Conservation (phyloP, 1,140 invertebrate genomes). For the Penaeus vannamei region DNA sequence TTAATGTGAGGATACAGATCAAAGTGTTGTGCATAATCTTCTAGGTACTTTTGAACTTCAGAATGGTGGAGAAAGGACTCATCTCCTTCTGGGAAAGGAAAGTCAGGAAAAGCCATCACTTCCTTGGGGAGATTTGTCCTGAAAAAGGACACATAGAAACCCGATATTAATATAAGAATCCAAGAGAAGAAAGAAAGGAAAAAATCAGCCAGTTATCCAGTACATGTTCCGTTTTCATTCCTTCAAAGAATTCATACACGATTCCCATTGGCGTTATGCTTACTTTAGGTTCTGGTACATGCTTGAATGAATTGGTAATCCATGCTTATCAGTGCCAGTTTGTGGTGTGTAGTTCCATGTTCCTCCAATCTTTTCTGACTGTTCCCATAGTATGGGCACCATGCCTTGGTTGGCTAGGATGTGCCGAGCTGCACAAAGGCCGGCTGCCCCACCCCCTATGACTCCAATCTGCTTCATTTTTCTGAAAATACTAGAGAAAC, state of each 20-base stretch:
- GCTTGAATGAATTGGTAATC: conserved; percentile 68
- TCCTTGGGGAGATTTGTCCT: conserved; percentile 50
- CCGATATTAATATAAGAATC: too few relatives aligned
- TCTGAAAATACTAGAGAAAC: background rate
- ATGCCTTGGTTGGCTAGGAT: background rate
- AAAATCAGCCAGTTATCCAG: too few relatives aligned
- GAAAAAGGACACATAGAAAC: conserved; percentile 2
- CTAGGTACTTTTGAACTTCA: conserved; percentile 47
- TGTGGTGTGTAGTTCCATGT: conserved; percentile 65
- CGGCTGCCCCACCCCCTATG: conserved; percentile 66
- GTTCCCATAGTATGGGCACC: conserved; percentile 55
- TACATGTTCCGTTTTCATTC: too few relatives aligned
- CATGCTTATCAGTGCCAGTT: conserved; percentile 41
- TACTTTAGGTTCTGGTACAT: conserved; percentile 65
- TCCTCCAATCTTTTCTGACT: conserved; percentile 58
- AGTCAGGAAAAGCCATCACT: conserved; percentile 47
- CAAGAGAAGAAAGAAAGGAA: too few relatives aligned
- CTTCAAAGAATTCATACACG: too few relatives aligned
- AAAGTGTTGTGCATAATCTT: conserved; percentile 31
- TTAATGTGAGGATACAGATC: conserved; percentile 38
- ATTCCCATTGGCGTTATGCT: background rate
- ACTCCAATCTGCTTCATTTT: conserved; percentile 56
- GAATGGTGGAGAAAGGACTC: conserved; percentile 49
- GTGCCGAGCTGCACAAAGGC: conserved; percentile 61
- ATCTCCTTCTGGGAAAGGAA: conserved; percentile 36